These are phyloP conservation scores for Apolygus lucorum DNA, from an alignment of 1,140 invertebrate genomes.

Conservation along the genomic window DNA sequence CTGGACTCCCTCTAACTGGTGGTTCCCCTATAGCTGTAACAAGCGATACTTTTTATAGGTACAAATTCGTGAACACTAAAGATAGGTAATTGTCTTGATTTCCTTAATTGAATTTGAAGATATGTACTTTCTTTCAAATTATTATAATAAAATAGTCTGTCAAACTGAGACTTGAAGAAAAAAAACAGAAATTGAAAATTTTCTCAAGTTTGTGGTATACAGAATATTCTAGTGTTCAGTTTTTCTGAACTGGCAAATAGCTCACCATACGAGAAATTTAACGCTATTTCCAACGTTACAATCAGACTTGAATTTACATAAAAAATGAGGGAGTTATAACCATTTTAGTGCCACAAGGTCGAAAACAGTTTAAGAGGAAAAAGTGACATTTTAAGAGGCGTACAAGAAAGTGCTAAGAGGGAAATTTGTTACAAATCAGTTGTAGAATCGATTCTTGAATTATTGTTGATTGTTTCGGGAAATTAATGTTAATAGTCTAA, in stretches of 20 bases:
- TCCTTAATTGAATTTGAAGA: conserved; percentile 26
- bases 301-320: no score
- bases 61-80: no score
- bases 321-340: no score
- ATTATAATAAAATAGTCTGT: not conserved
- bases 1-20: conserved; percentile 35
- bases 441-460: no score
- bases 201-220: not conserved
- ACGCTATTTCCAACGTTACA: no score
- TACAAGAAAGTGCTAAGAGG: not conserved
- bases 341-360: no score
- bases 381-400: not conserved
- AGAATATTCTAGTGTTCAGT: not conserved
- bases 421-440: no score
- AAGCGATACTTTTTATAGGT: no score
- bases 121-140: conserved; percentile 20
- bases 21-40: conserved; percentile 12
- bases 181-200: conserved; percentile 14
- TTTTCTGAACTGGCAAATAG: no score
- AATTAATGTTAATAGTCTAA: not conserved
- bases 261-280: no score
- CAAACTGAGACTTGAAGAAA: not conserved
- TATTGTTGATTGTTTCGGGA: not conserved
- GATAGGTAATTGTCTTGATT: no score
- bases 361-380: not conserved